Percentiles rank a stretch among this genome's conserved stretches.
These are phyloP conservation scores for Lepas anatifera DNA, from an alignment of 2,888 invertebrate genomes.

Conservation along the genomic window DNA sequence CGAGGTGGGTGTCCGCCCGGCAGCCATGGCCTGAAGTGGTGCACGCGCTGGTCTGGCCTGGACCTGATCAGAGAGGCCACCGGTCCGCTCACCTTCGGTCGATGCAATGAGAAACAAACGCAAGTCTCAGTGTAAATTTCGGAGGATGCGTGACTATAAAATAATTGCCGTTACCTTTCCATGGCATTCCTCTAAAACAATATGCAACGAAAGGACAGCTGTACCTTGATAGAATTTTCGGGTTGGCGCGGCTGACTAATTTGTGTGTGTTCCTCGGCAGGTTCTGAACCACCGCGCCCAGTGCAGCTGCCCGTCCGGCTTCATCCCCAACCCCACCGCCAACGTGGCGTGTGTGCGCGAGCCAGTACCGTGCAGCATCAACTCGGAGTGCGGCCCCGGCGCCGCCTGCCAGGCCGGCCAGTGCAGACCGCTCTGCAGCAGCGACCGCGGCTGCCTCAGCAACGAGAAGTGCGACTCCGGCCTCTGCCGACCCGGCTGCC, in stretches of 20 bases:
- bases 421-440: constrained; percentile 66
- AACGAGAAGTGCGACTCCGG: constrained; percentile 66
- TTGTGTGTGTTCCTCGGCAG: background rate
- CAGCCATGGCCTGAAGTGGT: too few relatives aligned
- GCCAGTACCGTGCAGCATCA: constrained; percentile 62
- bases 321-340: constrained; percentile 78
- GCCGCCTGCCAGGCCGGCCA: constrained; percentile 56
- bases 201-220: too few relatives aligned
- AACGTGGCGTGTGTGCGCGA: constrained; percentile 75
- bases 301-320: constrained; percentile 70
- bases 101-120: too few relatives aligned
- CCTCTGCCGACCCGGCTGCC: constrained; percentile 69
- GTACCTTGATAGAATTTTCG: too few relatives aligned
- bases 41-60: too few relatives aligned
- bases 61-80: too few relatives aligned
- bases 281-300: constrained; percentile 56
- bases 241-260: too few relatives aligned
- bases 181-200: too few relatives aligned
- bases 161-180: too few relatives aligned
- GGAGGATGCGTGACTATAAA: too few relatives aligned
- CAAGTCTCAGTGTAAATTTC: too few relatives aligned
- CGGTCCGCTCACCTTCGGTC: too few relatives aligned
- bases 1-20: constrained; percentile 45
- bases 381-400: constrained; percentile 58
- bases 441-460: constrained; percentile 59